These are phyloP conservation scores for Papilio polyxenes DNA, from an alignment of 1,140 invertebrate species.

Conservation along the genomic window DNA sequence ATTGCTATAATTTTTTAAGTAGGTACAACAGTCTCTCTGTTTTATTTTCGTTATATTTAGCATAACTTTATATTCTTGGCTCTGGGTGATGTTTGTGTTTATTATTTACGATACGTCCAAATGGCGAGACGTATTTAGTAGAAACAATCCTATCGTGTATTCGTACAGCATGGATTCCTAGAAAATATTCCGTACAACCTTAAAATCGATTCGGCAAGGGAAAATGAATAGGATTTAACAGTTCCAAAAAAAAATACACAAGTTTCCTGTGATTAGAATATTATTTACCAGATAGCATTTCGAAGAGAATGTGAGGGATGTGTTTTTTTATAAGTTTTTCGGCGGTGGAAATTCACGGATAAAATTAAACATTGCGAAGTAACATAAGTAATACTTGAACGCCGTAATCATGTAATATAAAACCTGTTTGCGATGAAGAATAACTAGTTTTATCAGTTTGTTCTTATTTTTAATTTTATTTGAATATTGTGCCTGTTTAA, in stretches of 20 bases:
- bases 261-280: too few relatives aligned
- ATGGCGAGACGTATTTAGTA: conserved; percentile 4
- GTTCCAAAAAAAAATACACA: too few relatives aligned
- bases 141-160: conserved; percentile 2
- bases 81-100: background rate
- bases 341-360: background rate
- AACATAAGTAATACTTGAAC: background rate
- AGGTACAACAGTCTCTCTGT: background rate
- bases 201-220: background rate
- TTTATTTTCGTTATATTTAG: background rate
- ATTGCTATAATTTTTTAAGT: background rate
- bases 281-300: too few relatives aligned
- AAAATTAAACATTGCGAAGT: background rate
- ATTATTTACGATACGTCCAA: background rate
- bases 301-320: background rate
- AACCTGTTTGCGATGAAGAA: conserved; percentile 15
- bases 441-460: background rate
- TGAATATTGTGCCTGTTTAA: background rate
- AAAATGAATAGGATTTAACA: background rate
- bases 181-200: background rate
- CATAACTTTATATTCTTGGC: conserved; percentile 8
- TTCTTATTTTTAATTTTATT: background rate
- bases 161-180: background rate
- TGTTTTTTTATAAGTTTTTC: background rate
- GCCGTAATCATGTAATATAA: conserved; percentile 18